Base-by-base conservation (phyloP, 2,888 invertebrate species). In the Ypsolopha scabrella region DNA sequence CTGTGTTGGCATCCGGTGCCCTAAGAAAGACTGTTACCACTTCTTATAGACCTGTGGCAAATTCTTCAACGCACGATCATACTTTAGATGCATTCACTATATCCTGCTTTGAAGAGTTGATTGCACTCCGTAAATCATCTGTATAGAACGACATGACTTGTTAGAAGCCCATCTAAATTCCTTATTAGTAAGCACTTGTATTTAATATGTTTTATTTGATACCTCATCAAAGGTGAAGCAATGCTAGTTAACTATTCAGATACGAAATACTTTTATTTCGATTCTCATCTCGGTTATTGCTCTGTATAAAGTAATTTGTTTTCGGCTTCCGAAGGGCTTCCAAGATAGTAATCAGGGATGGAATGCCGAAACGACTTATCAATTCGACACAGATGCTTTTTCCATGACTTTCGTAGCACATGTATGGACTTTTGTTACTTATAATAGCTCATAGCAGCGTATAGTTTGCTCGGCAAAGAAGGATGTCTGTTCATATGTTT, bases 331-430 rank as follows among this genome's bases (percentile, higher is more conserved):
- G 70, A 70, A 67, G 63, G 62, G 55, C 62, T 62, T 61, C 64
- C 54, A 52, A 51, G 65, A 70, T 72, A 68, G 70, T 70, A 72
- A 72, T 73, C 72, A 69, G 57, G 60, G 57, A 55, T 62, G 73
- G 75, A 77, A 77, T 77, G 73, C 65, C 59, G 63, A 66, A 68
- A 68, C 70, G 67, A 72, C 70, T 71, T 73, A 74, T 70, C 70
- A 72, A 75, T 77, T 75, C 65, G 73, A 72, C 69, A 60, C 64
- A 63, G 64, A 57, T 38, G 54, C 57, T 65, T 71, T 74, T 67
- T 56, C 53, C 58, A 55, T 55, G 55, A 53, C 57, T 55, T 39
- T 41, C 41, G 11, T 34, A 24, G 34, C 10, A 43, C 13, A 43
- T 50, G 50, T 36, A 41, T 43, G 60, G 56, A 11, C 9, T 54